Conservation (phyloP, 2,113 vertebrate species). For the Tautogolabrus adspersus region DNA sequence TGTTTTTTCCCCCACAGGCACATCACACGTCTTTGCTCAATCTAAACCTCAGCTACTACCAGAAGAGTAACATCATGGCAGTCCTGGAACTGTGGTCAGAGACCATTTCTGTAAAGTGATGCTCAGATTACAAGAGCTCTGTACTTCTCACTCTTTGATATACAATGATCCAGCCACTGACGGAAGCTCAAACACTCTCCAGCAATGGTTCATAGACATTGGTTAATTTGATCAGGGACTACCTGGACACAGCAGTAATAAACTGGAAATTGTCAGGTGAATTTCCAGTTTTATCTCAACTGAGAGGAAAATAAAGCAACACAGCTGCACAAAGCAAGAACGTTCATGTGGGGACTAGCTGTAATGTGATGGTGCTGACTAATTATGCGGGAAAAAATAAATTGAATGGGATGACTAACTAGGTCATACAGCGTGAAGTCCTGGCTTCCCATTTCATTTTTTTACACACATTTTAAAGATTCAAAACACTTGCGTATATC, state of each 20-base stretch:
- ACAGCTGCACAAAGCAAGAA: slow-evolving; percentile 19
- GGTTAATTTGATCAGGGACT: slow-evolving; percentile 83
- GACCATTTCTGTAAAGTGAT: slow-evolving; percentile 36
- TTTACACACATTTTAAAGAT: not conserved
- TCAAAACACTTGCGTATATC: not conserved
- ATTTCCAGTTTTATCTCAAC: slow-evolving; percentile 76
- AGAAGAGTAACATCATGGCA: slow-evolving; percentile 17
- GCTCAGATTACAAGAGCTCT: slow-evolving; percentile 41
- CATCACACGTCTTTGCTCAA: slow-evolving; percentile 16
- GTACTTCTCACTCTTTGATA: slow-evolving; percentile 14
- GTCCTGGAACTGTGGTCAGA: slow-evolving; percentile 43
- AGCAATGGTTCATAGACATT: slow-evolving; percentile 75
- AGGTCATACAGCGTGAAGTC: slow-evolving; percentile 4
- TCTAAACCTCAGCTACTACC: slow-evolving; percentile 29
- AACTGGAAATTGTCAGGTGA: slow-evolving; percentile 80
- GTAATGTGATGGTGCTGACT: slow-evolving; percentile 66
- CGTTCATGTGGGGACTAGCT: slow-evolving; percentile 29
- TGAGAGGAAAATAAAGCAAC: slow-evolving; percentile 63
- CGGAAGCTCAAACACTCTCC: slow-evolving; percentile 41
- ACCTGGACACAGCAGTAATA: slow-evolving; percentile 81
- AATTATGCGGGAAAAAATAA: slow-evolving; percentile 66
- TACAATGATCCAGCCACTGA: slow-evolving; percentile 47
- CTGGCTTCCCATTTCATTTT: slow-evolving; percentile 8
- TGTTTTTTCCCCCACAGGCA: slow-evolving; percentile 39
- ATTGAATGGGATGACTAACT: slow-evolving; percentile 46